Base-by-base conservation (phyloP, 2,113 vertebrate species). In the Heterocephalus glaber region DNA sequence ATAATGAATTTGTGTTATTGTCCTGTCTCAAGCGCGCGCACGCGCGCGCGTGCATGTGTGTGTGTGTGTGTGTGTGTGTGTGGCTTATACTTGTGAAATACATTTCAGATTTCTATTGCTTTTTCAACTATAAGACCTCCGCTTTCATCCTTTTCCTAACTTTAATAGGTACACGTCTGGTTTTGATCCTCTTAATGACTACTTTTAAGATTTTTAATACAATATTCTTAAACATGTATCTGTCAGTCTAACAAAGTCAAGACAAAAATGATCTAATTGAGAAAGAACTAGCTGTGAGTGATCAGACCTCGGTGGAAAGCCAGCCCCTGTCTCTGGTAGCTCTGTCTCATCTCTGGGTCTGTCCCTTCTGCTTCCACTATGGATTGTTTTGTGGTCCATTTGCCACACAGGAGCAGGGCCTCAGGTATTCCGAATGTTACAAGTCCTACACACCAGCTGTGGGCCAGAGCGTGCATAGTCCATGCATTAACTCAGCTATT, bases 161-260 rank as follows among this genome's bases (percentile, higher is more conserved):
- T 86, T 94, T 83, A 86, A 86, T 90, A 86, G 60, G 60, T 38
- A 82, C 54, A 86, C 79, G 89, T 91, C 60, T 95, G 90, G 17
- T 88, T 95, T 92, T 54, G 38, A 83, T 97, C 90, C 33, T 88
- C 81, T 84, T 77, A 91, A 82, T 76, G 44, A 89, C 92, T 82
- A 58, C 47, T 65, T 77, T 77, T 66, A 89, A 96, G 60, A 82
- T 89, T 95, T 91, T 65, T 4, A 70, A 88, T 68, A 86, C 74
- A 77, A 86, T 86, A 96, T 86, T 86, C 65, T 91, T 93, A 88
- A 96, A 38, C 63, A 44, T 70, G 26, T 65, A 91, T 56, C 82
- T 91, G 33, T 85, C 63, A n/a, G 52, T 70, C 44, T 68, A 86
- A 85, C 2, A 77, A 82, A 22, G 58, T 80, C 86, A 91, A 95